Percentiles rank a stretch among this genome's conserved stretches.
Conservation (phyloP, 2,888 invertebrate species). For the Noctua comes region DNA sequence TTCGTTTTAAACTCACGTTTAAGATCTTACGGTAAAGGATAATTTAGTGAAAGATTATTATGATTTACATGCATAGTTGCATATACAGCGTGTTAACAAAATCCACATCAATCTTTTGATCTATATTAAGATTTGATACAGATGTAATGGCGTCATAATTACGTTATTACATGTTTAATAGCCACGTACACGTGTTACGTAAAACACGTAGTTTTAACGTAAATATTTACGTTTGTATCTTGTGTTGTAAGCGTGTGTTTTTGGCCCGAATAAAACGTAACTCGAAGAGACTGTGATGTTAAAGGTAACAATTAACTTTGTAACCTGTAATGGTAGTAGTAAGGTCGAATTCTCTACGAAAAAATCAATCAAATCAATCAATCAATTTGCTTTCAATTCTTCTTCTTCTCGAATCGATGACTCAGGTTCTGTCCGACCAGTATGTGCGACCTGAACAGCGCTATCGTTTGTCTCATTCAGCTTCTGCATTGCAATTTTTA, state of each 20-base stretch:
- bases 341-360: neutral
- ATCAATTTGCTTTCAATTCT: too few species aligned
- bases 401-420: neutral
- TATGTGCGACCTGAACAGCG: neutral
- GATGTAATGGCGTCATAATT: slow-evolving; percentile 14
- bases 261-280: neutral
- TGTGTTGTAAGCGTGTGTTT: slow-evolving; percentile 31
- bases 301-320: neutral
- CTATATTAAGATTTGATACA: slow-evolving; percentile 18
- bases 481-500: too few species aligned
- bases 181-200: slow-evolving; percentile 43
- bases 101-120: slow-evolving; percentile 32
- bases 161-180: slow-evolving; percentile 38
- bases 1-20: neutral
- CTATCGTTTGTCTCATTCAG: too few species aligned
- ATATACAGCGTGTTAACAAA: neutral
- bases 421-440: too few species aligned
- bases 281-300: neutral
- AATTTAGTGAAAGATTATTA: neutral
- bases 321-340: too few species aligned
- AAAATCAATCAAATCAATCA: too few species aligned
- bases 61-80: neutral
- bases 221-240: slow-evolving; percentile 43
- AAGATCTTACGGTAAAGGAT: neutral
- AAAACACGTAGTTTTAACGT: slow-evolving; percentile 45